Evolutionary conservation across 2,113 vertebrate species (phyloP).

Genomic region (Chelonoidis abingdonii): DNA sequence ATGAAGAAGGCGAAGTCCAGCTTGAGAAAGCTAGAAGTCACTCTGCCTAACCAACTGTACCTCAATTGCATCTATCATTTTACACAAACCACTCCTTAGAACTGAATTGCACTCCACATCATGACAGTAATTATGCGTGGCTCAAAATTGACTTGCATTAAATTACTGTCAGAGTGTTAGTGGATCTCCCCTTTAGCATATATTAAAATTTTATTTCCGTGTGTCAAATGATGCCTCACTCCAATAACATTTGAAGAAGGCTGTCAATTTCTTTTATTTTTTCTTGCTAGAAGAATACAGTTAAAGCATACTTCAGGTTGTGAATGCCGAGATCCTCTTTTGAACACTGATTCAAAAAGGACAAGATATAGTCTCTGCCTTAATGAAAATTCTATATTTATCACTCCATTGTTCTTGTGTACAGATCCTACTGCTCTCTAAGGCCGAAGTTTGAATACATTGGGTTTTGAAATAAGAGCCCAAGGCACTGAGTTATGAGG

Average conservation of each 20-base stretch:
- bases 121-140: neutral
- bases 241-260: neutral
- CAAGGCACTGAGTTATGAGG: constrained; percentile 55
- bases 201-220: constrained; percentile 39
- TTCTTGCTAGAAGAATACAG: constrained; percentile 4
- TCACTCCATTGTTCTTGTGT: constrained; percentile 67
- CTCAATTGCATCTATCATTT: neutral
- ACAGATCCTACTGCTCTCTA: constrained; percentile 66
- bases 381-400: constrained; percentile 78
- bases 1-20: neutral
- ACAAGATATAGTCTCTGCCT: constrained; percentile 69
- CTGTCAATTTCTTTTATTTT: neutral
- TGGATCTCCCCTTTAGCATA: constrained; percentile 23
- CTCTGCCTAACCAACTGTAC: neutral
- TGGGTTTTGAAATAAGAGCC: constrained; percentile 76
- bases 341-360: constrained; percentile 64
- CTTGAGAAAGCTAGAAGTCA: neutral
- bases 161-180: constrained; percentile 22
- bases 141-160: neutral
- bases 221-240: neutral
- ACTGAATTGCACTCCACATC: neutral
- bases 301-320: constrained; percentile 18
- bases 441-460: constrained; percentile 75
- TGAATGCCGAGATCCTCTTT: constrained; percentile 62
- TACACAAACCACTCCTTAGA: accelerated